Evolutionary conservation across 2,797 vertebrate species (phyloP), one percentile per base, ranked within the genome.

Genomic region (Potorous gilbertii): DNA sequence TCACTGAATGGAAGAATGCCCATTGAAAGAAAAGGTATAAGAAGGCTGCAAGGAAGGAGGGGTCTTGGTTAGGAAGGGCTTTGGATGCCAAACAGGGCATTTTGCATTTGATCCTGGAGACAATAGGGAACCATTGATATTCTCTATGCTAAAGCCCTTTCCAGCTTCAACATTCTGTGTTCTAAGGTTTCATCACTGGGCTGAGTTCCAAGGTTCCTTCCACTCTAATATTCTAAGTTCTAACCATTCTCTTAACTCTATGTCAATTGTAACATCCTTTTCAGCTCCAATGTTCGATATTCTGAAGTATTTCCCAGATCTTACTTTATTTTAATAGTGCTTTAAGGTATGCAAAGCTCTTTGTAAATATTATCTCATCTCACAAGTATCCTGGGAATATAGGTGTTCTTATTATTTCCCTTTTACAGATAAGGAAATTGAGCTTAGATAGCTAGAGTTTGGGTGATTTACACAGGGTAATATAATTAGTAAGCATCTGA

Each of bases 341-440:
- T 40, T 74, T 74, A 21, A 74, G 5, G n/a, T 74, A 40, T 40
- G n/a, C 66, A 74, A 40, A 74, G 18, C 18, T 56, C 94, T 87
- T 56, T 29, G 94, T 1, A 90, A 55, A 4, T 94, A 92, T n/a
- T 54, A 21, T 74, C 90, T 90, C 34, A 92, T 92, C 55, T 74
- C 6, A 0, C 16, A 93, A 52, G 6, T 6, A 8, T 52, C 94
- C 54, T 40, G 54, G 46, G 81, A 95, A 46, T 55, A 46, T 55
- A 8, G 2, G 31, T 56, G n/a, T 87, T 55, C 50, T 40, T 81
- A 57, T 50, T 81, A 57, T 50, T 10, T 46, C n/a, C 90, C 87
- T 90, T 91, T 94, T n/a, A 96, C 14, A 95, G 92, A 92, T 55
- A 40, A 95, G 40, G 29, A 92, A 94, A 57, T 3, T 90, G 59